Conservation (phyloP, 2,113 vertebrate genomes). For the Forbesichthys agassizii region DNA sequence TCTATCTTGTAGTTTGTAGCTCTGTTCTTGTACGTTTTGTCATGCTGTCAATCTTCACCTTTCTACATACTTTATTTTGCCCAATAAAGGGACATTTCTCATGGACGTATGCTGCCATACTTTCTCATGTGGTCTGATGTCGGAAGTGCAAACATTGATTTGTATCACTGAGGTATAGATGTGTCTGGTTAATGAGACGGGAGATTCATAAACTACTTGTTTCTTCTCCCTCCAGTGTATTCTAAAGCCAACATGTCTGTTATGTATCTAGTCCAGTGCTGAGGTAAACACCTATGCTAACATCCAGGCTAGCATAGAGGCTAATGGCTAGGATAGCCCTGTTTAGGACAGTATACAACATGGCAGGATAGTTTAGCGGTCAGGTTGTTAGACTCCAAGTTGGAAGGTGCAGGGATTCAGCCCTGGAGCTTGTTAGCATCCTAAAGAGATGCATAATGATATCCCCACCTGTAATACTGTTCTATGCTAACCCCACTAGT, state of each 20-base stretch:
- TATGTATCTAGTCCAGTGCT: neutral
- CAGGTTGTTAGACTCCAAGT: too few species aligned
- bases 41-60: too few species aligned
- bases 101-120: slow-evolving; percentile 43
- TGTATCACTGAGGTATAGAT: neutral
- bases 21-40: slow-evolving; percentile 53
- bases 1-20: slow-evolving; percentile 57
- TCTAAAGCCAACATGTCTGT: neutral
- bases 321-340: neutral
- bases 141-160: slow-evolving; percentile 43
- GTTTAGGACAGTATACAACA: too few species aligned
- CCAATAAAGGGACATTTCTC: slow-evolving; percentile 90
- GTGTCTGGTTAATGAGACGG: too few species aligned
- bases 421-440: too few species aligned
- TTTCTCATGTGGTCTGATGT: slow-evolving; percentile 49
- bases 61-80: slow-evolving; percentile 81
- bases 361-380: too few species aligned
- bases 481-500: too few species aligned
- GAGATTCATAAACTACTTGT: too few species aligned
- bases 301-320: neutral
- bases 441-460: too few species aligned
- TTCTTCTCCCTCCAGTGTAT: neutral
- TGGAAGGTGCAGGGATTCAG: too few species aligned
- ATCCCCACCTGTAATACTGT: too few species aligned
- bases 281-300: neutral